A percentile compares a stretch with the other conserved stretches of the same genome.
phyloP scores from a whole-genome alignment of 2,888 invertebrate genomes.

The Drepanosiphum platanoidis region DNA sequence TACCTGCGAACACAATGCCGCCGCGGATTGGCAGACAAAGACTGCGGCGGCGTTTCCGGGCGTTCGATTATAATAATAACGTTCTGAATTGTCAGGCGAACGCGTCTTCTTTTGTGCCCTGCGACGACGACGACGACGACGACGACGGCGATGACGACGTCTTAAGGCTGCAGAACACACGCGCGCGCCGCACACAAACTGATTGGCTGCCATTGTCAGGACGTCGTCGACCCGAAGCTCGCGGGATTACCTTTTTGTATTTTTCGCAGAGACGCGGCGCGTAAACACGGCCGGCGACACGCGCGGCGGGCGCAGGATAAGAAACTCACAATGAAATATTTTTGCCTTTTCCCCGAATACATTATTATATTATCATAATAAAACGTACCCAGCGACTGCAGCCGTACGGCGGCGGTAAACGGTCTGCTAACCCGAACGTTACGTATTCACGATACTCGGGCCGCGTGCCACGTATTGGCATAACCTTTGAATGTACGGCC shows the following conservation, averaged over 20 bases:
- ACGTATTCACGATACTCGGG: slow-evolving; percentile 8
- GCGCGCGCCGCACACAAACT: neutral
- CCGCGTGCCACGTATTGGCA: neutral
- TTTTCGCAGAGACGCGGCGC: slow-evolving; percentile 15
- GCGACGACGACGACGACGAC: neutral
- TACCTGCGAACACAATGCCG: slow-evolving; percentile 28
- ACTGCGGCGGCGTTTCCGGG: neutral
- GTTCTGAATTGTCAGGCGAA: slow-evolving; percentile 41
- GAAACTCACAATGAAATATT: slow-evolving; percentile 45
- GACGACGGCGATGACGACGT: too few relatives aligned
- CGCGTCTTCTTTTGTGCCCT: slow-evolving; percentile 24
- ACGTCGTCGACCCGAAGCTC: neutral
- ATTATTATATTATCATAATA: neutral
- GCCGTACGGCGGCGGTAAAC: neutral
- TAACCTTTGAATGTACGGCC: slow-evolving; percentile 24
- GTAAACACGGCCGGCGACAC: slow-evolving; percentile 10
- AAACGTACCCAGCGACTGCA: too few relatives aligned
- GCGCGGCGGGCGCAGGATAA: neutral
- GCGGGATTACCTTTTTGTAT: slow-evolving; percentile 38
- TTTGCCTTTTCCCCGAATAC: neutral
- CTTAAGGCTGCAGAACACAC: neutral
- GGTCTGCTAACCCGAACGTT: neutral
- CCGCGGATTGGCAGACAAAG: slow-evolving; percentile 8
- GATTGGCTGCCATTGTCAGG: slow-evolving; percentile 60
- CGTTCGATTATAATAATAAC: slow-evolving; percentile 52